Percentiles rank a stretch among this genome's conserved stretches.
phyloP scores from a whole-genome alignment of 2,113 vertebrate genomes.

The Gallinago paraguaiae region DNA sequence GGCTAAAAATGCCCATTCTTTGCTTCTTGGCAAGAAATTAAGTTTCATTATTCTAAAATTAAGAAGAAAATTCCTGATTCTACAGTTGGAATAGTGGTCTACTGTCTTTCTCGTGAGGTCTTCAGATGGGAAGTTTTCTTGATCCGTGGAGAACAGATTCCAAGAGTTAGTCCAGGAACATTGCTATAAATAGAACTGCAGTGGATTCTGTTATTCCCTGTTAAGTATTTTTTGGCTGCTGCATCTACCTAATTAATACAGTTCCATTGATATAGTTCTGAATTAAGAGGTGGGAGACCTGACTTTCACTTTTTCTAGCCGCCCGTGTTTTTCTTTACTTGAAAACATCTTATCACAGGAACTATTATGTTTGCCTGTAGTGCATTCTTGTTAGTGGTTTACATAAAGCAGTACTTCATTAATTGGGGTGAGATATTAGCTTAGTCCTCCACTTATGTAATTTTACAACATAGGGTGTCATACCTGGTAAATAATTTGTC shows the following conservation, averaged over 20 bases:
- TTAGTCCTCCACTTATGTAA: background rate
- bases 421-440: background rate
- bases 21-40: background rate
- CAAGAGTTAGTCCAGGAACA: background rate
- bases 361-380: background rate
- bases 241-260: background rate
- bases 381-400: background rate
- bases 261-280: background rate
- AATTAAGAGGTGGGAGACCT: background rate
- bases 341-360: too few species aligned
- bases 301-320: background rate
- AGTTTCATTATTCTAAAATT: background rate
- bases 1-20: background rate
- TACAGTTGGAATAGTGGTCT: background rate
- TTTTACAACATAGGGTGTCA: background rate
- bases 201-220: background rate
- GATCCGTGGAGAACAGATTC: background rate
- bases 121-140: background rate
- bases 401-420: background rate
- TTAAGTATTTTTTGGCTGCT: background rate
- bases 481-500: background rate
- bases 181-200: background rate
- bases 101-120: background rate
- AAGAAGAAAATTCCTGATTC: background rate
- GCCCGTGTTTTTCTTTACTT: background rate